Base-by-base conservation (phyloP, 1,140 invertebrate species). In the Temnothorax nylanderi region DNA sequence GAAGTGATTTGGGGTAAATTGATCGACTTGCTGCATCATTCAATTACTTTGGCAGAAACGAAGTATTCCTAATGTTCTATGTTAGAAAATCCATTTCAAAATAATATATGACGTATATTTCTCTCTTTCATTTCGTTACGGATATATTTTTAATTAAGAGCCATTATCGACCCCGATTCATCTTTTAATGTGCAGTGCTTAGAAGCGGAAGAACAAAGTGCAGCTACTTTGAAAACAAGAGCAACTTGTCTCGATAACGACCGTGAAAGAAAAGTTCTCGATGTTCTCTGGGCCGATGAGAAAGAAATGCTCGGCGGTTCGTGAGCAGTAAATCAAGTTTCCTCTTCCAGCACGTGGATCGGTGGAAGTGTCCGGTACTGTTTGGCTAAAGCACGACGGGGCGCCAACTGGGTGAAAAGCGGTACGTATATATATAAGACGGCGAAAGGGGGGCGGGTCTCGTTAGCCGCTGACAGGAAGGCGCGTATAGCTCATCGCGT, bases 401-500 rank as follows among this genome's bases (percentile, higher is more conserved):
- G 77, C 11, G 82, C 60, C 89, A 32, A 62, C 81, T 11, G 81
- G 89, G 67, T 91, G 89, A 88, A 90, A 91, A 90, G 87, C 87
- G 89, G 74, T 34, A 75, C 81, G 89, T 88, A 84, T 89, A 75
- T 37, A 49, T 44, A 58, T 85, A 85, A 84, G 65, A 64, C 78
- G 67, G 56, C 44, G 67, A 74, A 69, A 72, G 69, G 86, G 69
- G 86, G 90, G 88, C 89, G 92, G 89, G 90, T 87, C 89, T 93
- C 89, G 93, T 94, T 93, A 93, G 90, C 74, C 88, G 93, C 82
- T 93, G 93, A 94, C 93, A 93, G 92, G 88, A 91, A 91, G 87
- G 88, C 92, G 84, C 88, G 89, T 81, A 87, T 89, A 80, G 81
- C 87, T 91, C 91, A 91, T 91, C 89, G 85, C 65, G 37, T 86